Conservation (phyloP, 2,888 invertebrate species). For the Podotricha telesiphe region DNA sequence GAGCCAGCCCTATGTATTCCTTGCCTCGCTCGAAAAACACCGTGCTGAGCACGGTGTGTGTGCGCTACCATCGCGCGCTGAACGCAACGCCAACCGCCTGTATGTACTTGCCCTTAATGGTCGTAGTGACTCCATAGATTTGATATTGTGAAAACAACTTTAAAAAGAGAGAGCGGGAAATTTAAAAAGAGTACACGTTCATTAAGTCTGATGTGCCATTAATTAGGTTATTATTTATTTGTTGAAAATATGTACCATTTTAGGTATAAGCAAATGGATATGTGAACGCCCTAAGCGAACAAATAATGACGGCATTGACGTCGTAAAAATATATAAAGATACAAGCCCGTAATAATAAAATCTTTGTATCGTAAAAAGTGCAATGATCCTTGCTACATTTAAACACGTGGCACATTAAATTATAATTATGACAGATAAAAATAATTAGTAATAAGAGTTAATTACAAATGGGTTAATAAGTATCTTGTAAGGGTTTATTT, state of each 20-base stretch:
- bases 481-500: too few relatives aligned
- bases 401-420: not conserved
- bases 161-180: too few relatives aligned
- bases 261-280: not conserved
- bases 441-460: too few relatives aligned
- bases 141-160: too few relatives aligned
- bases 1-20: too few relatives aligned
- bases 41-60: too few relatives aligned
- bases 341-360: conserved; percentile 38
- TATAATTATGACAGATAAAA: not conserved
- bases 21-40: too few relatives aligned
- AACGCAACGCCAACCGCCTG: too few relatives aligned
- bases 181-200: not conserved
- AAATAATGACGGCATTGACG: conserved; percentile 16
- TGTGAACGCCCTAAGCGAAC: not conserved
- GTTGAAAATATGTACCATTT: not conserved
- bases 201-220: not conserved
- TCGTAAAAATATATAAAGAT: conserved; percentile 19
- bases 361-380: conserved; percentile 42
- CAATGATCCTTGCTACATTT: conserved; percentile 44
- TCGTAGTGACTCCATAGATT: too few relatives aligned
- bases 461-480: too few relatives aligned
- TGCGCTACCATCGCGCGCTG: too few relatives aligned
- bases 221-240: not conserved
- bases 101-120: too few relatives aligned